Percentiles rank a stretch among this genome's conserved stretches.
phyloP scores from a whole-genome alignment of 2,888 invertebrate species.

The Ptychoptera albimana region DNA sequence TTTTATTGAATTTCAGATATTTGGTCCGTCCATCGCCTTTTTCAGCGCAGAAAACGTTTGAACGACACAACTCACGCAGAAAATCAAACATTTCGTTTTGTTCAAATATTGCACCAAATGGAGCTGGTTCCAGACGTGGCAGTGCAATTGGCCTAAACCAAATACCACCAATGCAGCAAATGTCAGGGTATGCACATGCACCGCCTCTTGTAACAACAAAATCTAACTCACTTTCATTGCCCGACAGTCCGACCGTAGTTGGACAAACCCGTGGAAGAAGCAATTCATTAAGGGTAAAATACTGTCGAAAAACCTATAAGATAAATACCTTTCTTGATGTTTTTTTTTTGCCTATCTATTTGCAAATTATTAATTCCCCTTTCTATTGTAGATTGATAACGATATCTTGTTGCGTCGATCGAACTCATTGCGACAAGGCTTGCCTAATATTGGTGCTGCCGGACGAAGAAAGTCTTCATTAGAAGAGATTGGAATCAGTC shows the following conservation, averaged over 20 bases:
- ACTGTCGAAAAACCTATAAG: too few relatives aligned
- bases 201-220: conserved; percentile 69
- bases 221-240: conserved; percentile 76
- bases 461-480: conserved; percentile 63
- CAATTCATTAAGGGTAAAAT: conserved; percentile 59
- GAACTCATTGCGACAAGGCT: conserved; percentile 69
- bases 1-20: conserved; percentile 46
- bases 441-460: conserved; percentile 43
- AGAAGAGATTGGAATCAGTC: conserved; percentile 72
- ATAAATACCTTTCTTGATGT: too few relatives aligned
- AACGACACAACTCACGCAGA: conserved; percentile 75
- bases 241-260: conserved; percentile 73
- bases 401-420: conserved; percentile 70
- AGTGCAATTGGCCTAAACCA: conserved; percentile 43
- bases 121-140: conserved; percentile 35
- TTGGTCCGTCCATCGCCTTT: conserved; percentile 88
- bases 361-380: background rate
- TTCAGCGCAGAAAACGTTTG: conserved; percentile 87
- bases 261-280: conserved; percentile 67
- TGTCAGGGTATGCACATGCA: conserved; percentile 43
- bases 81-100: conserved; percentile 86
- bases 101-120: conserved; percentile 49
- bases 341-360: too few relatives aligned
- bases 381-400: conserved; percentile 39
- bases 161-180: conserved; percentile 30